phyloP scores from a whole-genome alignment of 2,113 vertebrate species.

The Microtus oregoni region DNA sequence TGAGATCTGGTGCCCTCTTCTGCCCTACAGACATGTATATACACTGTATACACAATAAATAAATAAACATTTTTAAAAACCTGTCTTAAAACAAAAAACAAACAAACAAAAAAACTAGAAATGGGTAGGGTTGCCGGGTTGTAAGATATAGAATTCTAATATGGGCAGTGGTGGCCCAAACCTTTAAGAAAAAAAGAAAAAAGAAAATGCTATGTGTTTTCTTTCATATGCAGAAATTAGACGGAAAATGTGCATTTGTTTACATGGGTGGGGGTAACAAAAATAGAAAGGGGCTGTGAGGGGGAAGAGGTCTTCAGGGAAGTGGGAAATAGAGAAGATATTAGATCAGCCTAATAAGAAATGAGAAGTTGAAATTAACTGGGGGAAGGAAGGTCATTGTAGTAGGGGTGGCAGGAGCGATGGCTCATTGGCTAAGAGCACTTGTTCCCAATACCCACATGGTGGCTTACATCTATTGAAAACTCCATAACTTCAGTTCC shows the following conservation, averaged over 20 bases:
- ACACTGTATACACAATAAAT: no score
- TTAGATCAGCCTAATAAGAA: neutral
- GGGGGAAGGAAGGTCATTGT: neutral
- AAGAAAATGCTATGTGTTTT: neutral
- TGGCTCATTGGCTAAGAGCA: neutral
- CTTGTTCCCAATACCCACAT: neutral
- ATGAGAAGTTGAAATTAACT: neutral
- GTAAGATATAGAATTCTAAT: no score
- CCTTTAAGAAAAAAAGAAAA: no score
- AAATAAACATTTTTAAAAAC: no score
- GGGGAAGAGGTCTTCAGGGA: neutral
- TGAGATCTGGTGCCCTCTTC: no score
- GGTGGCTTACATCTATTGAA: neutral
- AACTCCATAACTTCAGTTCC: neutral
- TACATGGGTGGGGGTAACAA: neutral
- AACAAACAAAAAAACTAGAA: no score
- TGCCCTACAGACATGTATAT: no score
- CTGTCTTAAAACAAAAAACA: no score
- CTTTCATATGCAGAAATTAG: neutral
- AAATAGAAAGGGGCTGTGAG: neutral
- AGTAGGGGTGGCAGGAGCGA: neutral
- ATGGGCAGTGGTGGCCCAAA: no score
- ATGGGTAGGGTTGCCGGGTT: no score
- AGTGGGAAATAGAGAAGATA: neutral
- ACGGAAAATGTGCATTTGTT: neutral